A percentile compares a stretch with the other conserved stretches of the same genome.
Conservation (phyloP, 2,888 invertebrate species). For the Cartodere bifasciata region DNA sequence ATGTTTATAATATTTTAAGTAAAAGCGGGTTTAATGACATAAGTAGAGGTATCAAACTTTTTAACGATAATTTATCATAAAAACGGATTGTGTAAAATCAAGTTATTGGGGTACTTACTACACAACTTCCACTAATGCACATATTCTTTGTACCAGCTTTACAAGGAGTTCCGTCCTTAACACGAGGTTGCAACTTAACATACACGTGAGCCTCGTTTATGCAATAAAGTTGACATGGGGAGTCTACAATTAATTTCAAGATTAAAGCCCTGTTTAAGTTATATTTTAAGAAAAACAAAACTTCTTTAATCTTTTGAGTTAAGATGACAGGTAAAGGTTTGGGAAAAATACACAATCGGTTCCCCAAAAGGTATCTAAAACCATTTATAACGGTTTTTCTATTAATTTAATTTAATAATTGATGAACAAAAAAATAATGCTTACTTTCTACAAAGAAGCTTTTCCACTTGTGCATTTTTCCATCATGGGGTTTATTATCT, state of each 20-base stretch:
- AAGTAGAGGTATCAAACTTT: no score
- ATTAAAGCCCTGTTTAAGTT: no score
- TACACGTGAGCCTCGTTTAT: conserved; percentile 44
- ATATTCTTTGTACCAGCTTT: conserved; percentile 47
- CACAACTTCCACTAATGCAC: conserved; percentile 50
- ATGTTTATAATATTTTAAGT: no score
- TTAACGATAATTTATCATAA: no score
- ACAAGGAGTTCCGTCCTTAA: conserved; percentile 51
- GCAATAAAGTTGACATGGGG: conserved; percentile 49
- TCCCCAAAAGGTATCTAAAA: no score
- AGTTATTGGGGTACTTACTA: conserved; percentile 33
- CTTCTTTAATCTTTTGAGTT: conserved; percentile 2
- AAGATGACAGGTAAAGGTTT: neutral
- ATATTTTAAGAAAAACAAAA: conserved; percentile 4
- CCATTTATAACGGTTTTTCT: no score
- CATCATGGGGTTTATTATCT: conserved; percentile 36
- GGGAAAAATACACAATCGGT: no score
- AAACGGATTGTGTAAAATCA: no score
- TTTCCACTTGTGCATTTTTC: conserved; percentile 36
- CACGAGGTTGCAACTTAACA: conserved; percentile 44
- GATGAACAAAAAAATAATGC: conserved; percentile 9
- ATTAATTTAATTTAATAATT: no score
- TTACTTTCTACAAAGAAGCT: conserved; percentile 34
- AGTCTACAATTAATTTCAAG: conserved; percentile 29
- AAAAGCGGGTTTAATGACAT: no score